phyloP scores from a whole-genome alignment of 2,797 vertebrate species.

The Varecia variegata region DNA sequence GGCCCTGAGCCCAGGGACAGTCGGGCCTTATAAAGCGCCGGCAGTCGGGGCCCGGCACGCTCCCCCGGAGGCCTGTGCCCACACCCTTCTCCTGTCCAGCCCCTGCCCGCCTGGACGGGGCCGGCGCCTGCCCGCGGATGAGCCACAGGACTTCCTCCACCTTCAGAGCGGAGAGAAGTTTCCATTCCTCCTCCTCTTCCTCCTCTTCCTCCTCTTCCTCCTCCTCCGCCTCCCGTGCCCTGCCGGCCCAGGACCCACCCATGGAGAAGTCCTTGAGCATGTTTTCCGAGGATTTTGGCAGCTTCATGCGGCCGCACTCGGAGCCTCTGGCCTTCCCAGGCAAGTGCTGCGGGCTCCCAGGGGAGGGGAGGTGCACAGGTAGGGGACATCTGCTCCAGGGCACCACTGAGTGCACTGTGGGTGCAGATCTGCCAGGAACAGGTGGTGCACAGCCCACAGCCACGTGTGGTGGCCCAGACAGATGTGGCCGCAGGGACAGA shows the following conservation, averaged over 20 bases:
- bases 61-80: not conserved
- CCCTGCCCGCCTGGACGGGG: constrained; percentile 48
- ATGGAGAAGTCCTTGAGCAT: constrained; percentile 95
- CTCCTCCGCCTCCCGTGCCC: constrained; percentile 73
- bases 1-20: constrained; percentile 77
- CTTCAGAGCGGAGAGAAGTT: constrained; percentile 91
- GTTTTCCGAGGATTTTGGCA: constrained; percentile 92
- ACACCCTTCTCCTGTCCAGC: not conserved
- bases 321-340: constrained; percentile 92
- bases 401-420: rapidly evolving
- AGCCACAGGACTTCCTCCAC: constrained; percentile 86
- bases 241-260: constrained; percentile 86
- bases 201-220: constrained; percentile 74
- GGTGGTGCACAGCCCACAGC: not conserved
- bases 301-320: constrained; percentile 90
- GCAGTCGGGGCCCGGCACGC: not conserved
- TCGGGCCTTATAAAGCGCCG: constrained; percentile 83
- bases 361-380: not conserved
- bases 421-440: not conserved
- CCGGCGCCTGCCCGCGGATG: constrained; percentile 59
- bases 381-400: not conserved
- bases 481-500: not conserved
- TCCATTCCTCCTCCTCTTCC: constrained; percentile 85
- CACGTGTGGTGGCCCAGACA: not conserved
- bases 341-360: constrained; percentile 81